These are phyloP conservation scores for Muscicapa striata DNA, from an alignment of 2,797 vertebrate genomes.

Conservation along the genomic window DNA sequence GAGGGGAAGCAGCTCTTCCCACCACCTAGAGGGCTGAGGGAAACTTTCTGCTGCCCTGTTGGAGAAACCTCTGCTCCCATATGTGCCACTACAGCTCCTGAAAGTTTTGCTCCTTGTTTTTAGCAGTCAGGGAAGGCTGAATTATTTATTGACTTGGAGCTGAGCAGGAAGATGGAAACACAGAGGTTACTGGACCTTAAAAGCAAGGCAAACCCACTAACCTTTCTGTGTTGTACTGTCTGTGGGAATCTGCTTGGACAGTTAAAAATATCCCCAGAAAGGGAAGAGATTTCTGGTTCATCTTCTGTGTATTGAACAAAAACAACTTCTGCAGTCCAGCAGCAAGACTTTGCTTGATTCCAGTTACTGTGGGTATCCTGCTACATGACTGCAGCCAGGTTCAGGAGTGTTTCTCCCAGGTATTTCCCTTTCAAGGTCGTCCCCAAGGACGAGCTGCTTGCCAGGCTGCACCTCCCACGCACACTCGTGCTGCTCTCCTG, in stretches of 20 bases:
- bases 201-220: background rate
- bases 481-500: background rate
- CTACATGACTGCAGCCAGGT: background rate
- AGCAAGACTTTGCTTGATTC: background rate
- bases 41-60: background rate
- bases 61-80: background rate
- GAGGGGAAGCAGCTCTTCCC: background rate
- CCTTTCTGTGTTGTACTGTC: background rate
- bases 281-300: background rate
- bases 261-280: slow-evolving; percentile 5
- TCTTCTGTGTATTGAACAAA: background rate
- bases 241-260: slow-evolving; percentile 14
- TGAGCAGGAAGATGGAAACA: background rate
- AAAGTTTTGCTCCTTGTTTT: background rate
- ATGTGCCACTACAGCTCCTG: background rate
- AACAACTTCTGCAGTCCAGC: background rate
- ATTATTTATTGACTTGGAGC: slow-evolving; percentile 3
- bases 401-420: background rate
- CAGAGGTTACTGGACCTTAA: slow-evolving; percentile 16
- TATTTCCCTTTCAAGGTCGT: background rate
- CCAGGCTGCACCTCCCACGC: background rate
- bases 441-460: background rate
- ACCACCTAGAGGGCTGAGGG: background rate
- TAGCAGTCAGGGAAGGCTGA: background rate
- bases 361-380: background rate